Percentiles rank a stretch among this genome's conserved stretches.
These are phyloP conservation scores for Eucriotettix oculatus DNA, from an alignment of 2,888 invertebrate genomes.

Conservation along the genomic window DNA sequence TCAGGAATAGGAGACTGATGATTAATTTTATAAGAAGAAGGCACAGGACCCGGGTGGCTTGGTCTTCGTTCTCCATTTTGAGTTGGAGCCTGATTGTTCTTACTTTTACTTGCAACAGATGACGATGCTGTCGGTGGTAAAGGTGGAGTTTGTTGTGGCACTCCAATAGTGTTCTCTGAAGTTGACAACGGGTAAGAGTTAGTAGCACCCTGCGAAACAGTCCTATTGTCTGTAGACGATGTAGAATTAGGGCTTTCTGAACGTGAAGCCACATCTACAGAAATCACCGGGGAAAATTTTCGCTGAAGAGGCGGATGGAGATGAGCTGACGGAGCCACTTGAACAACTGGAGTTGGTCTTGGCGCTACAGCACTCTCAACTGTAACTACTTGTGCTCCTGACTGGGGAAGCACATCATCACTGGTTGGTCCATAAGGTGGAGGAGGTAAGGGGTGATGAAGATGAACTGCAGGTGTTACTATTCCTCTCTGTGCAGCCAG, in stretches of 20 bases:
- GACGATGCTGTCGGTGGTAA: conserved; percentile 39
- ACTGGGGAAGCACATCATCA: conserved; percentile 24
- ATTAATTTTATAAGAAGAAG: conserved; percentile 60
- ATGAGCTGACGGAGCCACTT: conserved; percentile 12
- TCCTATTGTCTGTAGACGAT: conserved; percentile 24
- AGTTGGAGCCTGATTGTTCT: conserved; percentile 21
- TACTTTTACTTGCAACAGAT: conserved; percentile 36
- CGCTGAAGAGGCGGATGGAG: conserved; percentile 48
- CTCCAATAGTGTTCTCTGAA: conserved; percentile 5
- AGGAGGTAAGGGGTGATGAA: conserved; percentile 43
- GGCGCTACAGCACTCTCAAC: conserved; percentile 30
- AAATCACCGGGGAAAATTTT: conserved; percentile 45
- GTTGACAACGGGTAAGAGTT: conserved; percentile 1
- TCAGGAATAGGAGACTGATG: conserved; percentile 93
- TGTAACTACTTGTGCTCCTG: conserved; percentile 23
- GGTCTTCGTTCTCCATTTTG: conserved; percentile 18
- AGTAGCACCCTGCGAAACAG: conserved; percentile 3
- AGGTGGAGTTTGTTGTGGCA: conserved; percentile 28
- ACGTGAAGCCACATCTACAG: conserved; percentile 26
- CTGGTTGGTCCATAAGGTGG: conserved; percentile 44
- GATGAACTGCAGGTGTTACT: conserved; percentile 17
- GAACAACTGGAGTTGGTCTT: conserved; percentile 25
- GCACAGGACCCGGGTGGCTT: conserved; percentile 25
- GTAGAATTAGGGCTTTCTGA: conserved; percentile 35
- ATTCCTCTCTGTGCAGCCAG: conserved; percentile 48